Conservation (phyloP, 2,888 invertebrate species). For the Patella pellucida region DNA sequence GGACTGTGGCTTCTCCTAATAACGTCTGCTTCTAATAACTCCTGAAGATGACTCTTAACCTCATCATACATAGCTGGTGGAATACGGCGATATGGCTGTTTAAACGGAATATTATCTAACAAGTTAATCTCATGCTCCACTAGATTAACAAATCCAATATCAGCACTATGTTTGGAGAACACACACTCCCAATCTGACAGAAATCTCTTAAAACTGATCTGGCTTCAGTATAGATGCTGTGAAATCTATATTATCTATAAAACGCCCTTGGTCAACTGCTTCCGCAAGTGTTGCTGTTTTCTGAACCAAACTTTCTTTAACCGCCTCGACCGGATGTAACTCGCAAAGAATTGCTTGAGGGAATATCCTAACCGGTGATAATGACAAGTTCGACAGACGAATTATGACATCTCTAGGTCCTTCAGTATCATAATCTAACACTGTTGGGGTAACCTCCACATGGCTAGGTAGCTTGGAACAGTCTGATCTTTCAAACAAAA, state of each 20-base stretch:
- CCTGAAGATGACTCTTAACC: constrained; percentile 23
- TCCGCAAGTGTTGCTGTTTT: too few relatives aligned
- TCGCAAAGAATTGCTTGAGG: not conserved
- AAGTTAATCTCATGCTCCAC: constrained; percentile 26
- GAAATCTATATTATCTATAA: too few relatives aligned
- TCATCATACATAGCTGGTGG: constrained; percentile 26
- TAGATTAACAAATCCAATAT: constrained; percentile 12
- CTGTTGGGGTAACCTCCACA: not conserved
- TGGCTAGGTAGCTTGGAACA: not conserved
- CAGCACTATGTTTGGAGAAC: constrained; percentile 16
- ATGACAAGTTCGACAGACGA: not conserved
- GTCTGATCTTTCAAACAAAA: not conserved
- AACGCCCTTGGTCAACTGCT: too few relatives aligned
- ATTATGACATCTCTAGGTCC: not conserved
- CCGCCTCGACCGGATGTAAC: not conserved
- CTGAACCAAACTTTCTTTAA: too few relatives aligned
- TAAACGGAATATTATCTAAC: constrained; percentile 21
- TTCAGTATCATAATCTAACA: not conserved
- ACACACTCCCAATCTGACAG: not conserved
- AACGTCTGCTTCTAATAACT: constrained; percentile 22
- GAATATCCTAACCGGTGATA: not conserved
- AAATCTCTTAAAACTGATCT: not conserved
- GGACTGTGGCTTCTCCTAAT: constrained; percentile 19
- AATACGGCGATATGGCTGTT: constrained; percentile 21
- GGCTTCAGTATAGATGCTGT: too few relatives aligned